Conservation (phyloP, 2,113 vertebrate species). For the Egretta garzetta region DNA sequence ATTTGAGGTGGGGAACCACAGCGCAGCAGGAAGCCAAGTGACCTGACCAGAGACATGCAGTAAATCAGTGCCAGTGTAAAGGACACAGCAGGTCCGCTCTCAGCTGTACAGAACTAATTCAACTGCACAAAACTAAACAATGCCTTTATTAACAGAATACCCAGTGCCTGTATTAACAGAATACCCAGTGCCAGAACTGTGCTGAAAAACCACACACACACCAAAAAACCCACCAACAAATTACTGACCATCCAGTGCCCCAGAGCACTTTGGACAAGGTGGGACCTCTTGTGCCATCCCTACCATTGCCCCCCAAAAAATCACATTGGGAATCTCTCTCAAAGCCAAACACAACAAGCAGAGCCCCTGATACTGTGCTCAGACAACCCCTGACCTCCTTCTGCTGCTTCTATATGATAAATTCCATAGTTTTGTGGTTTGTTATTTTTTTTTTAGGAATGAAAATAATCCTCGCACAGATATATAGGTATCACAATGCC, state of each 20-base stretch:
- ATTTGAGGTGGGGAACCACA: not conserved
- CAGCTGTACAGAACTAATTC: not conserved
- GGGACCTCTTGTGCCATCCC: not conserved
- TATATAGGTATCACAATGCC: not conserved
- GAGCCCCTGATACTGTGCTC: not conserved
- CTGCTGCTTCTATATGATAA: not conserved
- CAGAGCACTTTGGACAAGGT: not conserved
- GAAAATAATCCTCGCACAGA: not conserved
- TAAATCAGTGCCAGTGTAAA: not conserved
- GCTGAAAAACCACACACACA: not conserved
- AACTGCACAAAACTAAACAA: not conserved
- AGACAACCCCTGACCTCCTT: not conserved
- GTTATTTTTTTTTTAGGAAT: not conserved
- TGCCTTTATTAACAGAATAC: not conserved
- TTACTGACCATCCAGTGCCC: not conserved
- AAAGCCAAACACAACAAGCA: slow-evolving; percentile 12
- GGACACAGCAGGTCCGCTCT: not conserved
- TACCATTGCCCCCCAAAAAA: not conserved
- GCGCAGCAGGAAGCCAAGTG: not conserved
- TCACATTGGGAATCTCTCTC: not conserved
- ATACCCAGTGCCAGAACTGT: not conserved
- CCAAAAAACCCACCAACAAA: too few relatives aligned
- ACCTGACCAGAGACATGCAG: accelerated
- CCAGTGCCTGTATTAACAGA: not conserved
- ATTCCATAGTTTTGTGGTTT: not conserved